Percentiles rank a stretch among this genome's conserved stretches.
phyloP scores from a whole-genome alignment of 2,888 invertebrate genomes.

The Julus scandinavius region DNA sequence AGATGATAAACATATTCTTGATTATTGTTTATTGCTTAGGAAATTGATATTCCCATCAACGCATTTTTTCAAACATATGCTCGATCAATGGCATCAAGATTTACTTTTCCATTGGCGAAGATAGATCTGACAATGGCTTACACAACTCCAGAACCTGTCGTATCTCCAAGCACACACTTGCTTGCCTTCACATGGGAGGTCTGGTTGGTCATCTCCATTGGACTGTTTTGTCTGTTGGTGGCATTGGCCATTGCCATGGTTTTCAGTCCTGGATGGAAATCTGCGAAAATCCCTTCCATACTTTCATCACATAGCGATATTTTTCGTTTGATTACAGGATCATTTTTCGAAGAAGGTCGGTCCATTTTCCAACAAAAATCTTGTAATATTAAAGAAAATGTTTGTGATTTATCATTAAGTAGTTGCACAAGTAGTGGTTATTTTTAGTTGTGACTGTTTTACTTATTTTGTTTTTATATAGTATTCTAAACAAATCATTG shows the following conservation, averaged over 20 bases:
- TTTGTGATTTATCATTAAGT: neutral
- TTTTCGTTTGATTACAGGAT: constrained; percentile 47
- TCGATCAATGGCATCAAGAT: neutral
- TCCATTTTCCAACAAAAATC: neutral
- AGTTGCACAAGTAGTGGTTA: no score
- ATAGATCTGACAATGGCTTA: neutral
- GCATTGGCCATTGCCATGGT: constrained; percentile 1
- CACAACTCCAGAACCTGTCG: neutral
- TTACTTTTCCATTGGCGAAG: neutral
- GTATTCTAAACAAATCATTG: neutral
- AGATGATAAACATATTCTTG: neutral
- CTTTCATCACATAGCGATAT: neutral
- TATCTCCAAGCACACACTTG: constrained; percentile 49
- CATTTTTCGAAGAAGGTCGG: constrained; percentile 54
- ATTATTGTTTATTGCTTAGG: neutral
- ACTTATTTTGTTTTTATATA: neutral
- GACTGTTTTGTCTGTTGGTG: neutral
- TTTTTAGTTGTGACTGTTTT: no score
- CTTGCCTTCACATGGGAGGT: constrained; percentile 49
- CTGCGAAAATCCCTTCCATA: neutral
- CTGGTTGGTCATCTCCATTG: neutral
- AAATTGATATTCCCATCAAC: constrained; percentile 32
- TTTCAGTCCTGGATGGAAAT: constrained; percentile 48
- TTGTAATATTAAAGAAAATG: no score
- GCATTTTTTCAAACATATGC: neutral